Conservation (phyloP, 2,888 invertebrate species). For the Germaria angustata region DNA sequence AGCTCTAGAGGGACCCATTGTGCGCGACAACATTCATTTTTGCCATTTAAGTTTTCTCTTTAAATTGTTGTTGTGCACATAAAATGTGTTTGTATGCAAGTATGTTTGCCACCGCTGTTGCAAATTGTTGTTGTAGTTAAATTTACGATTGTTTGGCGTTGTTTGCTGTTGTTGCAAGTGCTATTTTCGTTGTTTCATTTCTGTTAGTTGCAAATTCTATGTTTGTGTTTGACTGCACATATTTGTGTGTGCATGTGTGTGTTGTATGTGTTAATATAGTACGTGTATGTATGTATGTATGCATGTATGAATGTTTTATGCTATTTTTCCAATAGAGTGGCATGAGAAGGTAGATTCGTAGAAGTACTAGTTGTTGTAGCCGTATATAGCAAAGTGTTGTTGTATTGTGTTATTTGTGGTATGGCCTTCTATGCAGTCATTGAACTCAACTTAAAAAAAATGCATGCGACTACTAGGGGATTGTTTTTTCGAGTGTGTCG, state of each 20-base stretch:
- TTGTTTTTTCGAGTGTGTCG: constrained; percentile 64
- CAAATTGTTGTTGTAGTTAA: constrained; percentile 52
- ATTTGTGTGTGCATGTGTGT: constrained; percentile 1
- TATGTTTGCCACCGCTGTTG: constrained; percentile 49
- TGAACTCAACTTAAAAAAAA: constrained; percentile 68
- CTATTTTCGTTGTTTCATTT: constrained; percentile 42
- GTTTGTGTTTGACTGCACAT: constrained; percentile 46
- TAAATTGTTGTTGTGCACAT: constrained; percentile 47
- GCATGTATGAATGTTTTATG: constrained; percentile 40
- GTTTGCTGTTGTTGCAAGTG: constrained; percentile 63
- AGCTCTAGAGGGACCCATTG: neutral
- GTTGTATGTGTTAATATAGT: too few relatives aligned
- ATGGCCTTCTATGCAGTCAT: constrained; percentile 71
- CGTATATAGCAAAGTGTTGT: constrained; percentile 32
- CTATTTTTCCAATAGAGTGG: constrained; percentile 62
- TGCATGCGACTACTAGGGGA: constrained; percentile 64
- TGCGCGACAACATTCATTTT: constrained; percentile 28
- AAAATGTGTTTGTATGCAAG: constrained; percentile 29
- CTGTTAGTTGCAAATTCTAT: constrained; percentile 37
- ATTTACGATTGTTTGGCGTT: constrained; percentile 62
- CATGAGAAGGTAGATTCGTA: constrained; percentile 44
- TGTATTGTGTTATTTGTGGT: constrained; percentile 47
- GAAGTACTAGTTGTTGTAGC: constrained; percentile 54
- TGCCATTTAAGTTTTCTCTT: constrained; percentile 47
- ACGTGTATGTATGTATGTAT: neutral